Evolutionary conservation across 2,113 vertebrate genomes (phyloP).

Genomic region (Speoplatyrhinus poulsoni): DNA sequence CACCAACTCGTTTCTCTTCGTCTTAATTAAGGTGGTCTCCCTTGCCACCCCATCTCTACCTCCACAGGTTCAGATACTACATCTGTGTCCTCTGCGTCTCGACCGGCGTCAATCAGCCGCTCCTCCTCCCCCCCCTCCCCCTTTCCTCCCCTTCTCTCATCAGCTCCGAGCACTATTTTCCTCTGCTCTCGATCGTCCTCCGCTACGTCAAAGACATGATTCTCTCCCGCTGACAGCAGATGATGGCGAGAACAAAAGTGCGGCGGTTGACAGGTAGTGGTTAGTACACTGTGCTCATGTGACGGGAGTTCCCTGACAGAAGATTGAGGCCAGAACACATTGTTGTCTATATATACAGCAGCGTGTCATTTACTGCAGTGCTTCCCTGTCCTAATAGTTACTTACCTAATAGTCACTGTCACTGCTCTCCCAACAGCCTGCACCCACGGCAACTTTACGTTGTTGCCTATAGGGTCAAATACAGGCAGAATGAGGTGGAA

Average conservation of each 20-base stretch:
- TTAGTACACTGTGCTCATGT: slow-evolving; percentile 4
- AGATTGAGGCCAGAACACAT: too few species aligned
- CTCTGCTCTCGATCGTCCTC: not conserved
- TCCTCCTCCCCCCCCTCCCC: not conserved
- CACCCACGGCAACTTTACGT: not conserved
- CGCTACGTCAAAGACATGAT: not conserved
- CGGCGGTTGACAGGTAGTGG: slow-evolving; percentile 4
- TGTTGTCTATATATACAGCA: too few species aligned
- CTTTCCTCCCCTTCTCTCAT: slow-evolving; percentile 10
- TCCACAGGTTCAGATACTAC: not conserved
- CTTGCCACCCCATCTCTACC: too few species aligned
- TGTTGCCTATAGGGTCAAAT: not conserved
- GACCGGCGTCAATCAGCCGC: not conserved
- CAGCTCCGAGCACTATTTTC: slow-evolving; percentile 15
- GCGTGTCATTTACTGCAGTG: too few species aligned
- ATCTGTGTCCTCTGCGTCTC: not conserved
- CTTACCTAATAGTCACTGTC: too few species aligned
- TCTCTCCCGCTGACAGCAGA: not conserved
- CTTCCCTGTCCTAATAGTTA: too few species aligned
- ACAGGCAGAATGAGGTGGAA: not conserved
- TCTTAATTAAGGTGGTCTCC: too few species aligned
- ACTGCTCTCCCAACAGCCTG: too few species aligned
- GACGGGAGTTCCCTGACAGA: not conserved
- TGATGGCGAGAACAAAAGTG: slow-evolving; percentile 14
- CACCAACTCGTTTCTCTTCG: too few species aligned